Conservation (phyloP, 2,797 vertebrate species). For the Balearica regulorum region DNA sequence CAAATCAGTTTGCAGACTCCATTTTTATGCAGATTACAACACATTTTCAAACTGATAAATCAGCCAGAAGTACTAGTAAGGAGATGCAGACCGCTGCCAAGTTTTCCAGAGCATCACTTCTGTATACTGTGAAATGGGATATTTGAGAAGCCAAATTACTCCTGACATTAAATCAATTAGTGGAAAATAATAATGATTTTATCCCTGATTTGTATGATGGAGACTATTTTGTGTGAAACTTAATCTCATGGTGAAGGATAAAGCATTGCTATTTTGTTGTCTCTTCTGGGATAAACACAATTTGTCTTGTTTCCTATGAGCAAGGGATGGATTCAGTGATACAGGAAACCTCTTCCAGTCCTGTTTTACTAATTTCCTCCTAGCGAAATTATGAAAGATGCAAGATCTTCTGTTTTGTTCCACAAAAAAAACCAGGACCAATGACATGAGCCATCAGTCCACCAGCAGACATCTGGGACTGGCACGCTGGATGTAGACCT, state of each 20-base stretch:
- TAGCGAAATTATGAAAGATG: background rate
- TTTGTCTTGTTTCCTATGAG: background rate
- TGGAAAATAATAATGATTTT: background rate
- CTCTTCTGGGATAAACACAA: background rate
- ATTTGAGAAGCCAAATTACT: background rate
- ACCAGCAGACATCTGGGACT: background rate
- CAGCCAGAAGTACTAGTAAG: background rate
- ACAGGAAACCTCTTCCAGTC: background rate
- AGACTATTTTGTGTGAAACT: background rate
- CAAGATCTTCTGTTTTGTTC: background rate
- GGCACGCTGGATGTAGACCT: background rate
- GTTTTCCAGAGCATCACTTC: background rate
- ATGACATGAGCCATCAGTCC: background rate
- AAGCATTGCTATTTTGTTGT: background rate
- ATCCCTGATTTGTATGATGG: background rate
- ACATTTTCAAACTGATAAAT: constrained; percentile 68
- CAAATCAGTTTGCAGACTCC: constrained; percentile 57
- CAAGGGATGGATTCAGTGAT: background rate
- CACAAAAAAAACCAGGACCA: background rate
- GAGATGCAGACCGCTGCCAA: background rate
- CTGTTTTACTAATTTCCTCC: background rate
- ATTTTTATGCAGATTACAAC: constrained; percentile 71
- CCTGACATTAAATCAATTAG: background rate
- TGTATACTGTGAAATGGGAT: background rate
- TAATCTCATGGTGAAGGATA: background rate